phyloP scores from a whole-genome alignment of 2,797 vertebrate genomes.

The Otus scops region DNA sequence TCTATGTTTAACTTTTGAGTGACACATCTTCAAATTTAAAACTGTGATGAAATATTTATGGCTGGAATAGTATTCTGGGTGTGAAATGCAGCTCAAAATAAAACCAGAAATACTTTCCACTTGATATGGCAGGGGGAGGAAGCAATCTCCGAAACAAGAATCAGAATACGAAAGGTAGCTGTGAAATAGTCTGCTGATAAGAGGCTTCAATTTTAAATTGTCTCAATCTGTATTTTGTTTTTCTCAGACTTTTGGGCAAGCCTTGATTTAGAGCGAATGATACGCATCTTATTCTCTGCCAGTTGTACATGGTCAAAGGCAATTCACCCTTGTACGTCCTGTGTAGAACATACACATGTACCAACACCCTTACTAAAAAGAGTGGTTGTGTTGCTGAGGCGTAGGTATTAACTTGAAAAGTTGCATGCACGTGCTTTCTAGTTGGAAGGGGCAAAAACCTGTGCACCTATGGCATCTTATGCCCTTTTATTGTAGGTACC shows the following conservation, averaged over 20 bases:
- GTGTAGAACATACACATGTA: fast-evolving
- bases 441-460: neutral
- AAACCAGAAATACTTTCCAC: neutral
- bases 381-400: neutral
- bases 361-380: neutral
- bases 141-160: neutral
- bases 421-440: neutral
- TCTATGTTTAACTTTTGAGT: neutral
- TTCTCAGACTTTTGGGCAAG: neutral
- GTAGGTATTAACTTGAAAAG: neutral
- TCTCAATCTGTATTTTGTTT: neutral
- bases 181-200: neutral
- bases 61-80: neutral
- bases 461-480: neutral
- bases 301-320: slow-evolving; percentile 15
- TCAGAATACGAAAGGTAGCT: neutral
- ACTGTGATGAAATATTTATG: neutral
- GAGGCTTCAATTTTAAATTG: neutral
- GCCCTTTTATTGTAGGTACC: slow-evolving; percentile 17
- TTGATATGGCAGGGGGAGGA: fast-evolving
- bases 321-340: neutral
- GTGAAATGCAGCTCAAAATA: neutral
- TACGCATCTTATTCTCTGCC: neutral
- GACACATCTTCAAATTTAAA: neutral
- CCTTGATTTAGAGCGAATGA: neutral